Evolutionary conservation across 2,797 vertebrate species (phyloP).

Genomic region (Darevskia mixta): DNA sequence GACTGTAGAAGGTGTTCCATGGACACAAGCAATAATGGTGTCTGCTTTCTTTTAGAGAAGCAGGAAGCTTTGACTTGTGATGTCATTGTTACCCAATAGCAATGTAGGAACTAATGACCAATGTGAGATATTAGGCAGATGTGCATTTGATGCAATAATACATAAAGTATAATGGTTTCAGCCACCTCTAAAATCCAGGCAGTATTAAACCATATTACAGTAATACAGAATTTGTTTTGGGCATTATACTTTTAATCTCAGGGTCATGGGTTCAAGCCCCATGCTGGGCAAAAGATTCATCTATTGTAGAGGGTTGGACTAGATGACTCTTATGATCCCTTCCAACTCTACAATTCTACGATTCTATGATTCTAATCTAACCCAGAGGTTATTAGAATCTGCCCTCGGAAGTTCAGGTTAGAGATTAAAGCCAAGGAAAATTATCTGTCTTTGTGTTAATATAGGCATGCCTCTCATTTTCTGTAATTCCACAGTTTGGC

Average conservation of each 20-base stretch:
- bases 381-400: background rate
- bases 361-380: background rate
- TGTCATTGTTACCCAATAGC: background rate
- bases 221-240: background rate
- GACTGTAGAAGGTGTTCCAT: background rate
- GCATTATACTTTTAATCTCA: background rate
- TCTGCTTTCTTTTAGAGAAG: background rate
- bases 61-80: background rate
- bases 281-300: too few species aligned
- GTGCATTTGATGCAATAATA: background rate
- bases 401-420: background rate
- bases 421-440: background rate
- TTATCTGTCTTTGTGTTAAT: background rate
- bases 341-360: too few species aligned
- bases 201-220: background rate
- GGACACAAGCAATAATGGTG: background rate
- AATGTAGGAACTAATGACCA: background rate
- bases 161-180: background rate
- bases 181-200: background rate
- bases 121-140: background rate
- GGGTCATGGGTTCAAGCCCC: background rate
- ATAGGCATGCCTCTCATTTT: background rate
- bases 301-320: too few species aligned
- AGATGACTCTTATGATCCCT: too few species aligned
- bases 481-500: background rate